A percentile compares a stretch with the other conserved stretches of the same genome.
These are phyloP conservation scores for Drosophila parabipectinata DNA, from an alignment of 1,140 invertebrate species.

Conservation along the genomic window DNA sequence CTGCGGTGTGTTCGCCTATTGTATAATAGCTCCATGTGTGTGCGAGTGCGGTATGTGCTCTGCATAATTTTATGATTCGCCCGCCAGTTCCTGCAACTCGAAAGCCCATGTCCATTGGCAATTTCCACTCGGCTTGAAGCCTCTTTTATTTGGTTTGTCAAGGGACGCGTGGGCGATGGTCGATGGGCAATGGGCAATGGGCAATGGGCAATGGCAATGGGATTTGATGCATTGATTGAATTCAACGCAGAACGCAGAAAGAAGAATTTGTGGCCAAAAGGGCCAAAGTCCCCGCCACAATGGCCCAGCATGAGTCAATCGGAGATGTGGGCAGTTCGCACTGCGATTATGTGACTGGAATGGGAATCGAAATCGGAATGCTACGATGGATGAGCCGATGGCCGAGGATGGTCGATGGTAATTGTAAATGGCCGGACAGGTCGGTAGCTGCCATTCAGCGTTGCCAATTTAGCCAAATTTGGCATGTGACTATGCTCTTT, in stretches of 20 bases:
- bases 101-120: conserved; percentile 53
- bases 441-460: conserved; percentile 48
- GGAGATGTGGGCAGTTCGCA: conserved; percentile 14
- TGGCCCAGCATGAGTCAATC: conserved; percentile 68
- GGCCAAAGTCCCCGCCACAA: conserved; percentile 41
- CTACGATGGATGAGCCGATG: conserved; percentile 26
- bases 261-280: conserved; percentile 42
- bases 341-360: conserved; percentile 67
- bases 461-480: conserved; percentile 56
- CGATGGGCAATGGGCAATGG: conserved; percentile 38
- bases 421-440: conserved; percentile 49
- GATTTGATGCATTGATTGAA: conserved; percentile 79
- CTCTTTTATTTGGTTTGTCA: conserved; percentile 15
- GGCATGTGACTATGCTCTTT: conserved; percentile 30
- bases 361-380: conserved; percentile 34
- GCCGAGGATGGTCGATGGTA: conserved; percentile 34
- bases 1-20: conserved; percentile 47
- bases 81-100: conserved; percentile 42
- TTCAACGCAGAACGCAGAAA: conserved; percentile 49
- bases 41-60: conserved; percentile 74
- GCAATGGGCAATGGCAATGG: conserved; percentile 30
- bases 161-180: conserved; percentile 50
- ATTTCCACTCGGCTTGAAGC: conserved; percentile 30
- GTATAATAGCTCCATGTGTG: conserved; percentile 63
- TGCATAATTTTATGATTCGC: conserved; percentile 79